A percentile compares a stretch with the other conserved stretches of the same genome.
These are phyloP conservation scores for Typhlomys cinereus DNA, from an alignment of 2,113 vertebrate genomes.

Conservation along the genomic window DNA sequence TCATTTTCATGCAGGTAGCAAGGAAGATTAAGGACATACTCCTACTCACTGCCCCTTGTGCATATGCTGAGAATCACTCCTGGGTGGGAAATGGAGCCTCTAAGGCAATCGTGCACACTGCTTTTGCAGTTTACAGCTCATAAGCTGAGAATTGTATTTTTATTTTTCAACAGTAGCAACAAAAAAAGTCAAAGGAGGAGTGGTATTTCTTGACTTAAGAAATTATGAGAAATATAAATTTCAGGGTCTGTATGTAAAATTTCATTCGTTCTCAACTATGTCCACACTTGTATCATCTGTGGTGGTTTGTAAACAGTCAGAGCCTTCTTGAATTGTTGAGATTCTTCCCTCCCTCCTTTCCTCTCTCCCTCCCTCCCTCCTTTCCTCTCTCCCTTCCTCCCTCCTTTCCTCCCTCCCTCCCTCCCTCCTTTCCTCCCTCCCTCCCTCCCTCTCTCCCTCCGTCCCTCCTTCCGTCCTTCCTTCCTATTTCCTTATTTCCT, in stretches of 20 bases:
- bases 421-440: no score
- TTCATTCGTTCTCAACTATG: neutral
- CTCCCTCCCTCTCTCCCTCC: no score
- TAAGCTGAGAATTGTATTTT: neutral
- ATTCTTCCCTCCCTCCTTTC: neutral
- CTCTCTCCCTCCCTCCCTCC: no score
- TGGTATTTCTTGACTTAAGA: neutral
- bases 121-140: neutral
- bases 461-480: no score
- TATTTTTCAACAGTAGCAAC: neutral
- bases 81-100: neutral
- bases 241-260: neutral
- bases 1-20: neutral
- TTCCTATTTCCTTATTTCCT: no score
- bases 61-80: neutral
- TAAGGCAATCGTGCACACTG: neutral
- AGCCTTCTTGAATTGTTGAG: neutral
- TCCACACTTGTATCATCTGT: neutral
- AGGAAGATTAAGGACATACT: neutral
- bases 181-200: neutral
- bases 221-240: constrained; percentile 5
- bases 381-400: no score
- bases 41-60: neutral
- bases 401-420: no score
- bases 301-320: neutral